Base-by-base conservation (phyloP, 2,797 vertebrate species). In the Ptychadena robeensis region DNA sequence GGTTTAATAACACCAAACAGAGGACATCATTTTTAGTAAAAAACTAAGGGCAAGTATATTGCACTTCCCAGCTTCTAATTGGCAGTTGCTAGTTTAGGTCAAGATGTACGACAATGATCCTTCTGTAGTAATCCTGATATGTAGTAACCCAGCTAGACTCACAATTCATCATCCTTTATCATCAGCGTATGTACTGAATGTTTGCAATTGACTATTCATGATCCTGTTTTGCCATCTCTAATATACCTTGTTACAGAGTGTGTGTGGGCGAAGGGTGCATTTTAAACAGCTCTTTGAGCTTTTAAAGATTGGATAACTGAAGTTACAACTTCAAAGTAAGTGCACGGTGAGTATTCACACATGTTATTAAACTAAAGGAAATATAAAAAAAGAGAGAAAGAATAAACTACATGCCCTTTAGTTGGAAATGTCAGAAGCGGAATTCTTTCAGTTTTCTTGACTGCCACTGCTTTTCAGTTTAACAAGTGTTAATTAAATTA, bases 401-500 rank as follows among this genome's bases (percentile, higher is more conserved):
- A 48, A 75, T 72, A 72, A 76, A 70, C 75, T 73, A 73, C 25
- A 35, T 68, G 76, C 73, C 68, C 70, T 84, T 79, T 73, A 48
- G 32, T 80, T 80, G 73, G 22, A 84, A 84, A 84, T 84, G 82
- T 80, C 82, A 84, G 22, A 63, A 84, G 65, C 70, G 61, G n/a
- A 74, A 75, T 68, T 31, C 40, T 61, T 61, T 37, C 63, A 68
- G 35, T 64, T 80, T 74, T 72, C 35, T 11, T 2, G 8, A 22
- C 64, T 74, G 71, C 64, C 82, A 53, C 9, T 32, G 28, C 70
- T 68, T 67, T 68, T 63, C 70, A 63, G 63, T 66, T 70, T 84
- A 73, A 84, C 77, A 84, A 80, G 71, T 74, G 76, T 79, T 84
- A 80, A 80, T 84, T 84, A 80, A 84, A 84, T 80, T 61, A 84